Evolutionary conservation across 1,140 invertebrate species (phyloP).

Genomic region (Eciton burchellii): DNA sequence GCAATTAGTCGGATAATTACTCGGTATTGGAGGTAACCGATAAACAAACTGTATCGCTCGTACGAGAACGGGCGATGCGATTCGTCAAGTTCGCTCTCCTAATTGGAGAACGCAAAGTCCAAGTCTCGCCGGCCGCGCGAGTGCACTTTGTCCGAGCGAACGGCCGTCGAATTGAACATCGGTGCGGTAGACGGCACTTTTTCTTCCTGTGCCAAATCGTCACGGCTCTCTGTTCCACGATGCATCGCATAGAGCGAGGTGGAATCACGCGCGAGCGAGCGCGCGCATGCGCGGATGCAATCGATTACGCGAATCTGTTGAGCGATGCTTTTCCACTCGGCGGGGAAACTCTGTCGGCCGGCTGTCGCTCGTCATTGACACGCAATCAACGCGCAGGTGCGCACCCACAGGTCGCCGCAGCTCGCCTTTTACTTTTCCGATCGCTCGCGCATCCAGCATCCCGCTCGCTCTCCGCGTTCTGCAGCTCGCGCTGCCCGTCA

Average conservation of each 20-base stretch:
- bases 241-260: conserved; percentile 4
- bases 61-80: neutral
- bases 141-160: conserved; percentile 28
- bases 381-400: neutral
- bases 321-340: conserved; percentile 40
- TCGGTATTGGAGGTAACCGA: too few relatives aligned
- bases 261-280: neutral
- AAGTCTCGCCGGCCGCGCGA: neutral
- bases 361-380: conserved; percentile 13
- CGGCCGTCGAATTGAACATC: too few relatives aligned
- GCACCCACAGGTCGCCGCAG: neutral
- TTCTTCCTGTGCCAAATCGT: conserved; percentile 12
- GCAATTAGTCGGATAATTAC: too few relatives aligned
- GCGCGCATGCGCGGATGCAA: neutral
- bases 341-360: conserved; percentile 18
- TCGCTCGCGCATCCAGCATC: conserved; percentile 2
- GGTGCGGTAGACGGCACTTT: neutral
- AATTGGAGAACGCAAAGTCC: conserved; percentile 42
- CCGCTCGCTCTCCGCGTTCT: neutral
- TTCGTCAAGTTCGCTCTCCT: conserved; percentile 43
- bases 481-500: neutral
- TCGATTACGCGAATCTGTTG: conserved; percentile 22
- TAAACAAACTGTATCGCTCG: too few relatives aligned
- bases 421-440: conserved; percentile 24
- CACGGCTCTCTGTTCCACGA: conserved; percentile 24